Evolutionary conservation across 2,797 vertebrate species (phyloP).

Genomic region (Cossypha dichroa): DNA sequence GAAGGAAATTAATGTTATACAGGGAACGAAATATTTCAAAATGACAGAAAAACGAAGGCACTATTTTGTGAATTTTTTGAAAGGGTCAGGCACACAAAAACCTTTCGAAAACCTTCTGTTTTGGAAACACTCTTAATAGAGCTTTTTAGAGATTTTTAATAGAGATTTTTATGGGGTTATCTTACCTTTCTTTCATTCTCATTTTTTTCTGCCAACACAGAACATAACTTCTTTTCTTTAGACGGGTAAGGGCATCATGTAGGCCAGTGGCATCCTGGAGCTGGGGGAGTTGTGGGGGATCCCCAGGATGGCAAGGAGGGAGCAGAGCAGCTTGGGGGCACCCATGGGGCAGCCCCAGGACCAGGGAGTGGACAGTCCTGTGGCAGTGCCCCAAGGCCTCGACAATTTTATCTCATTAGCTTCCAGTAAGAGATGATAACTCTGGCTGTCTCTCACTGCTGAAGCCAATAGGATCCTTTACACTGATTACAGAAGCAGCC

Average conservation of each 20-base stretch:
- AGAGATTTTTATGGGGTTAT: background rate
- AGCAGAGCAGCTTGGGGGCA: fast-evolving
- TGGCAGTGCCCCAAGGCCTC: fast-evolving
- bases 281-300: fast-evolving
- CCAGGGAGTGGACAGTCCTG: fast-evolving
- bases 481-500: background rate
- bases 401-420: background rate
- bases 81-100: background rate
- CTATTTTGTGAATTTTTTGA: background rate
- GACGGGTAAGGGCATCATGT: fast-evolving
- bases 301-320: background rate
- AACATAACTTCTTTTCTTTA: background rate
- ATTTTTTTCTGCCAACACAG: background rate
- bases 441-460: background rate
- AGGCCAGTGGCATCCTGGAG: background rate
- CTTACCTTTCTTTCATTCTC: background rate
- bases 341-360: no score
- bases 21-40: background rate
- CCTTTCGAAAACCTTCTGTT: background rate
- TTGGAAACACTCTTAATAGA: background rate
- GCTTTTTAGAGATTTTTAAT: no score
- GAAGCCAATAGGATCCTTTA: background rate
- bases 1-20: background rate
- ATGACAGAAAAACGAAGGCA: background rate
- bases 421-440: background rate